These are phyloP conservation scores for Autographa gamma DNA, from an alignment of 2,888 invertebrate genomes.

Conservation along the genomic window DNA sequence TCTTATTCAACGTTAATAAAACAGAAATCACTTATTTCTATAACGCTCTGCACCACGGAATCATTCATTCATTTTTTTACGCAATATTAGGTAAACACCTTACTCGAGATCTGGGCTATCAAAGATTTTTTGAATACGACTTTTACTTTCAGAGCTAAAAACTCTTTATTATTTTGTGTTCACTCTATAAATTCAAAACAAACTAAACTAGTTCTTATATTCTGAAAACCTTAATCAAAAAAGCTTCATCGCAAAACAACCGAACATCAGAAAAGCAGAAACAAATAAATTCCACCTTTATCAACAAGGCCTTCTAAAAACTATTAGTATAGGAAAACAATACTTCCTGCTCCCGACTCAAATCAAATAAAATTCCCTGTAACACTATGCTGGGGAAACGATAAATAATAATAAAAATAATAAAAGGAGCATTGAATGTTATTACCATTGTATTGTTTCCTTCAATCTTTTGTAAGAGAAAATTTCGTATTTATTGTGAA, in stretches of 20 bases:
- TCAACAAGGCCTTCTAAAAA: neutral
- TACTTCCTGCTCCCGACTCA: neutral
- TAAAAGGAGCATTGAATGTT: neutral
- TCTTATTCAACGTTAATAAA: neutral
- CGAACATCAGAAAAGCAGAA: neutral
- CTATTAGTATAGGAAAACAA: neutral
- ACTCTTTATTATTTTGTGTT: no score
- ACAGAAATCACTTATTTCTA: no score
- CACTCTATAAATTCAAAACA: no score
- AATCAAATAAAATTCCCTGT: neutral
- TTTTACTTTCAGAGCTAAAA: no score
- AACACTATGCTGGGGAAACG: neutral
- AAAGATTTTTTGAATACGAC: no score
- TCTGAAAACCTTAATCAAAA: no score
- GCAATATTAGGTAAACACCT: no score
- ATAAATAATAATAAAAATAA: neutral
- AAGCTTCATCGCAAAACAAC: neutral
- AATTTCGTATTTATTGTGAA: neutral
- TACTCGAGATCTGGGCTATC: no score
- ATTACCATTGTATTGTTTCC: neutral
- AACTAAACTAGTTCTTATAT: no score
- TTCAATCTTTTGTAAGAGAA: neutral
- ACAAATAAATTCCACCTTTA: neutral
- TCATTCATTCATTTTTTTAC: no score
- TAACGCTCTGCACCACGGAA: no score